phyloP scores from a whole-genome alignment of 2,888 invertebrate genomes.

The Bombyx huttoni region DNA sequence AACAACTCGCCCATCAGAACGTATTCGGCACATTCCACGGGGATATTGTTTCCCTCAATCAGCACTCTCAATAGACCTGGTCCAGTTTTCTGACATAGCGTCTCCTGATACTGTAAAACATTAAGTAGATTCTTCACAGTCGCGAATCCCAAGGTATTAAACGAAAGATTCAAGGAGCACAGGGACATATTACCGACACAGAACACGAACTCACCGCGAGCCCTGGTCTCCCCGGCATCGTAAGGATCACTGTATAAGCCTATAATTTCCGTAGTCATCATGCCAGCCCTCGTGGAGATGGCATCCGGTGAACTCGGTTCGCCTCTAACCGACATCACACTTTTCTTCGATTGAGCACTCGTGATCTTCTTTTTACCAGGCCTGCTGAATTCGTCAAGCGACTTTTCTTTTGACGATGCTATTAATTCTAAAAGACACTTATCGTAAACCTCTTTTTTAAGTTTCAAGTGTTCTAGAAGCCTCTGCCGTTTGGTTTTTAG shows the following conservation, averaged over 20 bases:
- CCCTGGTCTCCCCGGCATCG: constrained; percentile 8
- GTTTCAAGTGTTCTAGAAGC: constrained; percentile 9
- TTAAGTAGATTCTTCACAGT: constrained; percentile 9
- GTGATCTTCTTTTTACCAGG: neutral
- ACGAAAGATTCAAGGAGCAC: constrained; percentile 16
- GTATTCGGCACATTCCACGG: constrained; percentile 10
- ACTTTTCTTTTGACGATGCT: constrained; percentile 3
- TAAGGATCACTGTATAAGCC: constrained; percentile 14
- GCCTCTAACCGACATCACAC: neutral
- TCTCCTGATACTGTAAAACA: constrained; percentile 13
- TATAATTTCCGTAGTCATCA: constrained; percentile 8
- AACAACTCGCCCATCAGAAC: constrained; percentile 8
- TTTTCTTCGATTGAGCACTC: neutral
- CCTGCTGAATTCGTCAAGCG: neutral
- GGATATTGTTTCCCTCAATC: constrained; percentile 18
- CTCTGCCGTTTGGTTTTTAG: constrained; percentile 10
- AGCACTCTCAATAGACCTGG: constrained; percentile 15
- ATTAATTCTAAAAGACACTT: constrained; percentile 6
- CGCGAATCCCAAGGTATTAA: constrained; percentile 15
- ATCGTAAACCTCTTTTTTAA: constrained; percentile 5
- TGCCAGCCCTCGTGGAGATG: constrained; percentile 8
- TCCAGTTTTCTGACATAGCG: constrained; percentile 2
- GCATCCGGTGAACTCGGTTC: neutral
- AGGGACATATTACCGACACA: constrained; percentile 16
- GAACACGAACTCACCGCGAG: constrained; percentile 6